A percentile compares a stretch with the other conserved stretches of the same genome.
phyloP scores from a whole-genome alignment of 2,113 vertebrate genomes.

The human region DNA sequence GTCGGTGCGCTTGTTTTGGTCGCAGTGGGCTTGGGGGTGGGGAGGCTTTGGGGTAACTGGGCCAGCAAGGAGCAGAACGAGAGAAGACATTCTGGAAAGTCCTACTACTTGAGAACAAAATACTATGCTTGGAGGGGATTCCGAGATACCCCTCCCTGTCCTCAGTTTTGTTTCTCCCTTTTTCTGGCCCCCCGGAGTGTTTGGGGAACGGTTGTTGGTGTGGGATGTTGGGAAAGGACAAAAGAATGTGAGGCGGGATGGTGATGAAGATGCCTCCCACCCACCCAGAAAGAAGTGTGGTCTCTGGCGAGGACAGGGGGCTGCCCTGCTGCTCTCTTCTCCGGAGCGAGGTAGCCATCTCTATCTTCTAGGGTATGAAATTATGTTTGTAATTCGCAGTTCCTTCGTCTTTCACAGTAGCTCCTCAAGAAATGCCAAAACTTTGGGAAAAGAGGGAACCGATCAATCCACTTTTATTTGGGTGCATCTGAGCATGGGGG shows the following conservation, averaged over 20 bases:
- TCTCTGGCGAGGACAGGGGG: background rate
- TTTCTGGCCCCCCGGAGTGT: background rate
- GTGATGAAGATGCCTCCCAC: slow-evolving; percentile 12
- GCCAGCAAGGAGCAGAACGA: slow-evolving; percentile 29
- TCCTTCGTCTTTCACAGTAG: slow-evolving; percentile 41
- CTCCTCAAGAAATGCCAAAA: slow-evolving; percentile 44
- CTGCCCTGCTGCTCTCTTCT: background rate
- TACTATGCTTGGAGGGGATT: background rate
- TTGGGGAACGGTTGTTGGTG: background rate
- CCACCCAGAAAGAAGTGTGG: background rate
- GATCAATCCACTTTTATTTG: slow-evolving; percentile 3
- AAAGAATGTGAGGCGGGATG: background rate
- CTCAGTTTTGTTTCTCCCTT: background rate
- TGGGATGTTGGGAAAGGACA: background rate
- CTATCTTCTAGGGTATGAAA: background rate
- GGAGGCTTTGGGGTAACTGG: slow-evolving; percentile 59
- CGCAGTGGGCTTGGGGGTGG: slow-evolving; percentile 61
- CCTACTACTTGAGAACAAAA: slow-evolving; percentile 52
- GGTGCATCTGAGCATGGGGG: background rate
- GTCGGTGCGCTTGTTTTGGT: slow-evolving; percentile 72
- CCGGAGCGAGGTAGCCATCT: slow-evolving; percentile 33
- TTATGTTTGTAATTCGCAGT: slow-evolving; percentile 18
- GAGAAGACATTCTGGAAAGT: slow-evolving; percentile 50
- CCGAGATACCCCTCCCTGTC: background rate
- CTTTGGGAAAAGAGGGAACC: slow-evolving; percentile 26